A percentile compares a stretch with the other conserved stretches of the same genome.
Evolutionary conservation across 1,140 invertebrate species (phyloP).

Genomic region (Diachasma alloeum): DNA sequence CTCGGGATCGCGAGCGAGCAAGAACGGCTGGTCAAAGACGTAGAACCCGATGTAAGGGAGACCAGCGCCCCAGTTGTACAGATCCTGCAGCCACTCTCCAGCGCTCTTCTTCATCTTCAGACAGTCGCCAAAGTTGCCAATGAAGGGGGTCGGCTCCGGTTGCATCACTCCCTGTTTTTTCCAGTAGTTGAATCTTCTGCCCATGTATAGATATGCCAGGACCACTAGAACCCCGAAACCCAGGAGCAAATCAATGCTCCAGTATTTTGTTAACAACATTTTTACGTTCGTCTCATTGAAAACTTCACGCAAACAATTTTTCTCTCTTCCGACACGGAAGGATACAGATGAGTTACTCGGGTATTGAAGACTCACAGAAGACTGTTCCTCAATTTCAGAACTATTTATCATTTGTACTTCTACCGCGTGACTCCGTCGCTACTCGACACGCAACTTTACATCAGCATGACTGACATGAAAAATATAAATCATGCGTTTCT

Average conservation of each 20-base stretch:
- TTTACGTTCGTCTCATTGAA: background rate
- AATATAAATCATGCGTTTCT: too few relatives aligned
- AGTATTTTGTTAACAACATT: background rate
- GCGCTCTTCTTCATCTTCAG: constrained; percentile 24
- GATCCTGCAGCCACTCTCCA: constrained; percentile 22
- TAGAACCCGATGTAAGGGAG: constrained; percentile 52
- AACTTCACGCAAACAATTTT: too few relatives aligned
- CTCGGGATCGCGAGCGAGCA: constrained; percentile 61
- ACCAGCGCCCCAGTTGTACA: constrained; percentile 36
- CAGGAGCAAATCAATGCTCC: background rate
- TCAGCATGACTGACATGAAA: too few relatives aligned
- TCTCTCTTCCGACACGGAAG: too few relatives aligned
- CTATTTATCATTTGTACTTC: too few relatives aligned
- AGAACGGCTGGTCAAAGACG: constrained; percentile 49
- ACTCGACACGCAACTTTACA: too few relatives aligned
- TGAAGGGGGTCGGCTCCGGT: constrained; percentile 42
- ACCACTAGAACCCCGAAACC: background rate
- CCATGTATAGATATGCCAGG: constrained; percentile 46
- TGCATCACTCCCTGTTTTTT: constrained; percentile 47
- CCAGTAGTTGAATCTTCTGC: constrained; percentile 59
- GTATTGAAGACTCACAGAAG: too few relatives aligned
- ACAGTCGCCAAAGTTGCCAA: constrained; percentile 49
- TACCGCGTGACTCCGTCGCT: too few relatives aligned
- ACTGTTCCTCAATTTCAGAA: too few relatives aligned
- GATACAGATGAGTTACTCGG: too few relatives aligned